phyloP scores from a whole-genome alignment of 2,113 vertebrate genomes.

The Oryzias curvinotus region DNA sequence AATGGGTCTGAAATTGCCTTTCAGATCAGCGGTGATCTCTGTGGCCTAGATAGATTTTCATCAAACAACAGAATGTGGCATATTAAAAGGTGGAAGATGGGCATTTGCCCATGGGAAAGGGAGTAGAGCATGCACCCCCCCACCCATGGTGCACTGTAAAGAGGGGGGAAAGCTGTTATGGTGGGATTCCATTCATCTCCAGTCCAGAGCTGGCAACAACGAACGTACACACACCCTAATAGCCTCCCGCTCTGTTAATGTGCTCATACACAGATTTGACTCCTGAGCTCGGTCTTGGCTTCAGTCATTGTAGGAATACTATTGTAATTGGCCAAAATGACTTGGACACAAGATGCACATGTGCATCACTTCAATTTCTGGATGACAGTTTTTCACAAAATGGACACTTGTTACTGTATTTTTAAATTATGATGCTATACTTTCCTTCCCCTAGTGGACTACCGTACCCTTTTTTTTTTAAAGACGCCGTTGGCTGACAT shows the following conservation, averaged over 20 bases:
- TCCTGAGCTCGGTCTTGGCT: conserved; percentile 58
- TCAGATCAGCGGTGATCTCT: conserved; percentile 34
- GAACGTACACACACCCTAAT: conserved; percentile 48
- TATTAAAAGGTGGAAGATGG: conserved; percentile 38
- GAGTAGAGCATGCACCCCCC: conserved; percentile 11
- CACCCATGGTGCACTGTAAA: conserved; percentile 6
- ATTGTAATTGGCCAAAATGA: conserved; percentile 60
- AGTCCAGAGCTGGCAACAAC: conserved; percentile 43
- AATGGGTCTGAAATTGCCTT: conserved; percentile 38
- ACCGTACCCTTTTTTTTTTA: no score
- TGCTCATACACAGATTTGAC: conserved; percentile 66
- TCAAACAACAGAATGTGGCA: conserved; percentile 27
- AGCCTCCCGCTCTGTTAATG: conserved; percentile 58
- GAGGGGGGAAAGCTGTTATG: conserved; percentile 32
- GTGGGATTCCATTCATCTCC: conserved; percentile 56
- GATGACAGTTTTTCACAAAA: conserved; percentile 11
- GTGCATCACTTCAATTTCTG: conserved; percentile 7
- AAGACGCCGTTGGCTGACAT: no score
- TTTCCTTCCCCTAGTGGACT: no score
- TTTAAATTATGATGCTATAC: no score
- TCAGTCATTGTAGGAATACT: conserved; percentile 66
- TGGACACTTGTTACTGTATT: conserved; percentile 16
- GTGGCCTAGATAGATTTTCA: conserved; percentile 22
- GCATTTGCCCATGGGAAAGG: background rate
- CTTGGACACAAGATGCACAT: conserved; percentile 26